These are phyloP conservation scores for Parapsyche elsis DNA, from an alignment of 1,140 invertebrate genomes.

Conservation along the genomic window DNA sequence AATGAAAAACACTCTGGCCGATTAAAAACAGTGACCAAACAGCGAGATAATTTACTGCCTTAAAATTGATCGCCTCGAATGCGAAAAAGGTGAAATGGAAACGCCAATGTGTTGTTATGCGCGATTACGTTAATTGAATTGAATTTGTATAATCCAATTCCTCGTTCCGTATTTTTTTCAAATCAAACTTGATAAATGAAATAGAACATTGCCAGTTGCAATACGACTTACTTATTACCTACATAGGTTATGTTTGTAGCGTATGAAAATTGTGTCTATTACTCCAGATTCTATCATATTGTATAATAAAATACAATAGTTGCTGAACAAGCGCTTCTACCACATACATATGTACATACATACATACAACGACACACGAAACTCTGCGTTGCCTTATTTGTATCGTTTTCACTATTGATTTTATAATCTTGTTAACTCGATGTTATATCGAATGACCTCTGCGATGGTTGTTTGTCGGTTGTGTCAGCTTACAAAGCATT, in stretches of 20 bases:
- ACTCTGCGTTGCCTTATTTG: background rate
- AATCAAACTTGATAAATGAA: too few species aligned
- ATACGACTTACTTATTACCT: too few species aligned
- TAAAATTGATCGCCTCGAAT: background rate
- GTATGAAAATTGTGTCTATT: too few species aligned
- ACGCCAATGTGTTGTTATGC: background rate
- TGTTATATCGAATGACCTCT: constrained; percentile 18
- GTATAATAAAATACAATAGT: too few species aligned
- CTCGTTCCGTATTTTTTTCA: too few species aligned
- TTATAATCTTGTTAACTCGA: constrained; percentile 32
- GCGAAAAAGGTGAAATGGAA: background rate
- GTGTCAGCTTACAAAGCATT: constrained; percentile 9
- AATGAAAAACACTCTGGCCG: constrained; percentile 4
- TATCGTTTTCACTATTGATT: constrained; percentile 19
- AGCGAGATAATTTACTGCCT: background rate
- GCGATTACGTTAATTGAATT: background rate
- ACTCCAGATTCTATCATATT: too few species aligned
- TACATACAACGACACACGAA: background rate
- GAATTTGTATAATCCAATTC: background rate
- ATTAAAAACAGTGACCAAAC: constrained; percentile 9
- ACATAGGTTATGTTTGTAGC: too few species aligned
- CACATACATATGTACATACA: too few species aligned
- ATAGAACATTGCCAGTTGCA: too few species aligned
- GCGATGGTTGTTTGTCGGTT: background rate
- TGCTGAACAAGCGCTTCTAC: too few species aligned